Conservation (phyloP, 2,888 invertebrate species). For the Linyphia triangularis region DNA sequence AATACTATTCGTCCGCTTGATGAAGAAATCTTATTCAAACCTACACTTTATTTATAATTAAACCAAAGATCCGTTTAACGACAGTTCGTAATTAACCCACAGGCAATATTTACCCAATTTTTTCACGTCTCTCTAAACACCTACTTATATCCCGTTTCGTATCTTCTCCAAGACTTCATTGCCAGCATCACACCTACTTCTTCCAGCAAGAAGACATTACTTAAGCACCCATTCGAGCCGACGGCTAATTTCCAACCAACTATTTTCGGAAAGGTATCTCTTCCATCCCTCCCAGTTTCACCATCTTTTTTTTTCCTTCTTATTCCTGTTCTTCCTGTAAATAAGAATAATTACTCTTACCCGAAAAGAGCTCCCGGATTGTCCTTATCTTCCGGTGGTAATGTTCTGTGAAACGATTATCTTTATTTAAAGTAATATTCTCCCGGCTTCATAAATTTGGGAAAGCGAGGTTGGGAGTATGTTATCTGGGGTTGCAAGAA, state of each 20-base stretch:
- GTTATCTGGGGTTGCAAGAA: constrained; percentile 38
- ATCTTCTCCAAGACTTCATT: constrained; percentile 27
- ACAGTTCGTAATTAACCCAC: background rate
- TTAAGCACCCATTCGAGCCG: constrained; percentile 51
- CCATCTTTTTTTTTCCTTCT: background rate
- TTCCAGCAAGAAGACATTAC: constrained; percentile 23
- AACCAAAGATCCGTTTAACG: background rate
- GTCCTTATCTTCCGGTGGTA: constrained; percentile 68
- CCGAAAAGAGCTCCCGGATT: constrained; percentile 62
- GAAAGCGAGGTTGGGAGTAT: background rate
- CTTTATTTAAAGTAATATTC: constrained; percentile 70
- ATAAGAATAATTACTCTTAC: constrained; percentile 70
- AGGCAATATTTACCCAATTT: constrained; percentile 3
- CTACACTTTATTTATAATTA: no score
- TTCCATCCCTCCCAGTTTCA: constrained; percentile 5
- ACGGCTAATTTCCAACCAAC: constrained; percentile 53
- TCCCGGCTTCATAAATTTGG: constrained; percentile 58
- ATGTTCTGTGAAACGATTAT: constrained; percentile 69
- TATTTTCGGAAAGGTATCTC: constrained; percentile 72
- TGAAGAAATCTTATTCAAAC: no score
- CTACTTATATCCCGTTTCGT: constrained; percentile 29
- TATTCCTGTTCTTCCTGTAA: background rate
- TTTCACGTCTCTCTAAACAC: constrained; percentile 22
- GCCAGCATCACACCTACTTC: constrained; percentile 54
- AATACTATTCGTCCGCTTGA: no score